phyloP scores from a whole-genome alignment of 1,140 invertebrate genomes.

The Camponotus vicinus region DNA sequence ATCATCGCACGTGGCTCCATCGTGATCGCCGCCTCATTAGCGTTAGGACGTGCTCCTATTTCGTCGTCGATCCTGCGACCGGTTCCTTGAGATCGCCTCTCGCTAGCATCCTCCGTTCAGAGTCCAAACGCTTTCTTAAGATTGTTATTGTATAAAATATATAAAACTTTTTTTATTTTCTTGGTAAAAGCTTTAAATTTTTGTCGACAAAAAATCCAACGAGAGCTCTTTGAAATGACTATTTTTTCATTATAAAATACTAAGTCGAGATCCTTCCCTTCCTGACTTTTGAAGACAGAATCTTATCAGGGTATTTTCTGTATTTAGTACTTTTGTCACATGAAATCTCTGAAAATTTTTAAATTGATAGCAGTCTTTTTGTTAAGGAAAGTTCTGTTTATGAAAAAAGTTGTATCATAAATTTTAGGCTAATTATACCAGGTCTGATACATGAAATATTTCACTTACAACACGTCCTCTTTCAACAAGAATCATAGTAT shows the following conservation, averaged over 20 bases:
- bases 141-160: not conserved
- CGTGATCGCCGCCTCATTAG: conserved; percentile 69
- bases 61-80: not conserved
- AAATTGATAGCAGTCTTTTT: not conserved
- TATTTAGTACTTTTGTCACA: not conserved
- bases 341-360: not conserved
- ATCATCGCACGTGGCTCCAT: conserved; percentile 77
- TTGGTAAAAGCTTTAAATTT: not conserved
- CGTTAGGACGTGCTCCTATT: conserved; percentile 45
- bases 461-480: conserved; percentile 8
- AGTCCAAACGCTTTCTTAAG: not conserved
- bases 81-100: not conserved
- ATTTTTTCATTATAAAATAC: not conserved
- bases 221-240: not conserved
- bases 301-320: not conserved
- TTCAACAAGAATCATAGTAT: not conserved
- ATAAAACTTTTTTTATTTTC: not conserved
- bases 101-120: conserved; percentile 30
- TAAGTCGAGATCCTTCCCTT: not conserved
- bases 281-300: not conserved
- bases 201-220: not conserved
- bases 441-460: not conserved
- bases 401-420: not conserved
- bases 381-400: too few relatives aligned
- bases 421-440: not conserved